Conservation (phyloP, 2,113 vertebrate species). For the Oncorhynchus tshawytscha region DNA sequence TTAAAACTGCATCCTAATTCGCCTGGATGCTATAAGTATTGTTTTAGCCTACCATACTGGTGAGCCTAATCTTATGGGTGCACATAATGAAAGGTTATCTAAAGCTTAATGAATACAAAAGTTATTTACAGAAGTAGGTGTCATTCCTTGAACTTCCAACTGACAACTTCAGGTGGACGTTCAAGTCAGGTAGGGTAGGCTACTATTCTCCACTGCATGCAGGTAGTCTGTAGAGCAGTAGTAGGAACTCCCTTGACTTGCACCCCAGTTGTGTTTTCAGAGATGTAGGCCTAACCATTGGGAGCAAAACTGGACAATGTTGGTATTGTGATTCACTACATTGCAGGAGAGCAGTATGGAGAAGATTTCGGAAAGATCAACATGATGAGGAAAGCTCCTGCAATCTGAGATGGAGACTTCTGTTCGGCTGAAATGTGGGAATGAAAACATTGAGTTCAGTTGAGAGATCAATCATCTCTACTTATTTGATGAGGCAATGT, state of each 20-base stretch:
- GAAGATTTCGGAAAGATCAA: slow-evolving; percentile 58
- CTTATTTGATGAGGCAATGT: not conserved
- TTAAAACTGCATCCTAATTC: too few species aligned
- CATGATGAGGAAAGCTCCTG: slow-evolving; percentile 46
- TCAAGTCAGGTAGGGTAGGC: too few species aligned
- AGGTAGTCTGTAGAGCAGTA: not conserved
- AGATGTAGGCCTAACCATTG: too few species aligned
- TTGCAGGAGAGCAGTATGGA: slow-evolving; percentile 51
- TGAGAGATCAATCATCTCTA: not conserved
- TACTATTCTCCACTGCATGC: too few species aligned
- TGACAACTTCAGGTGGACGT: too few species aligned
- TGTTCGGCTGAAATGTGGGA: slow-evolving; percentile 56
- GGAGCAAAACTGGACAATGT: too few species aligned
- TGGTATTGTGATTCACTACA: not conserved
- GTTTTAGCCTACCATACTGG: too few species aligned
- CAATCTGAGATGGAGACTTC: slow-evolving; percentile 61
- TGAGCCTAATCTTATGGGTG: too few species aligned
- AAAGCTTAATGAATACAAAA: not conserved
- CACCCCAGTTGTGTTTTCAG: too few species aligned
- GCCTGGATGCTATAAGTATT: too few species aligned
- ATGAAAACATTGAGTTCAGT: not conserved
- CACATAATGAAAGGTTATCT: not conserved
- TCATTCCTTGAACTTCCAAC: not conserved
- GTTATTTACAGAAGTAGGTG: not conserved
- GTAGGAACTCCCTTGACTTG: not conserved